Percentiles rank a stretch among this genome's conserved stretches.
Evolutionary conservation across 2,113 vertebrate genomes (phyloP).

Genomic region (Anguilla rostrata): DNA sequence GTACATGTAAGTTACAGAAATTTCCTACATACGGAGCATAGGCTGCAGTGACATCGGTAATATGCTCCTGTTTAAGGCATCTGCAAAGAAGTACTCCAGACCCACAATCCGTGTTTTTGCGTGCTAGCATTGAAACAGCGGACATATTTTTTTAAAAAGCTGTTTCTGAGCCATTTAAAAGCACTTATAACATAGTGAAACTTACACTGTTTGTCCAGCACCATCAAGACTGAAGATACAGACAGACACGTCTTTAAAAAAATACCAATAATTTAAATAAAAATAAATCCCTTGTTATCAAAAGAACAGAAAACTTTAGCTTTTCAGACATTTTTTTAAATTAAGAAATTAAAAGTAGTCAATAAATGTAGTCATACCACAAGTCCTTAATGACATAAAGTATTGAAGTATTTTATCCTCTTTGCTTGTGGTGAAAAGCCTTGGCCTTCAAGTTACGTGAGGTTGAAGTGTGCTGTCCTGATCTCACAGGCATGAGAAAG

Average conservation of each 20-base stretch:
- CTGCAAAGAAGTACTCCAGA: constrained; percentile 13
- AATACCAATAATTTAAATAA: constrained; percentile 52
- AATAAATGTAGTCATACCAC: not conserved
- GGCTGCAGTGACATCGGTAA: constrained; percentile 8
- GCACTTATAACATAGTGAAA: constrained; percentile 9
- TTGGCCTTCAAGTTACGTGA: not conserved
- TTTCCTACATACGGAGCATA: not conserved
- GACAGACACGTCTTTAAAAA: constrained; percentile 36
- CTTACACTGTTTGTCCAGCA: constrained; percentile 48
- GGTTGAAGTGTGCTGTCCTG: not conserved
- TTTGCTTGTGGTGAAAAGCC: not conserved
- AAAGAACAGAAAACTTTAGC: constrained; percentile 45
- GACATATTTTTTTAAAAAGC: not conserved
- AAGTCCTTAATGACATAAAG: not conserved
- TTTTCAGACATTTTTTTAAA: constrained; percentile 19
- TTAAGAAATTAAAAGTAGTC: constrained; percentile 15
- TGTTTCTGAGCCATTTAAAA: constrained; percentile 9
- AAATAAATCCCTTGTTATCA: constrained; percentile 48
- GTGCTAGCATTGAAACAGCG: not conserved
- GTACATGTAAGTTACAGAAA: not conserved
- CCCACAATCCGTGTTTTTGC: not conserved
- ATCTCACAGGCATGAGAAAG: not conserved
- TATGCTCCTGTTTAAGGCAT: constrained; percentile 26
- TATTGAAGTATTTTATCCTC: not conserved
- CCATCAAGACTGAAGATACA: constrained; percentile 43